A percentile compares a stretch with the other conserved stretches of the same genome.
phyloP scores from a whole-genome alignment of 1,140 invertebrate genomes.

The Ceratoteleas bidentatus region DNA sequence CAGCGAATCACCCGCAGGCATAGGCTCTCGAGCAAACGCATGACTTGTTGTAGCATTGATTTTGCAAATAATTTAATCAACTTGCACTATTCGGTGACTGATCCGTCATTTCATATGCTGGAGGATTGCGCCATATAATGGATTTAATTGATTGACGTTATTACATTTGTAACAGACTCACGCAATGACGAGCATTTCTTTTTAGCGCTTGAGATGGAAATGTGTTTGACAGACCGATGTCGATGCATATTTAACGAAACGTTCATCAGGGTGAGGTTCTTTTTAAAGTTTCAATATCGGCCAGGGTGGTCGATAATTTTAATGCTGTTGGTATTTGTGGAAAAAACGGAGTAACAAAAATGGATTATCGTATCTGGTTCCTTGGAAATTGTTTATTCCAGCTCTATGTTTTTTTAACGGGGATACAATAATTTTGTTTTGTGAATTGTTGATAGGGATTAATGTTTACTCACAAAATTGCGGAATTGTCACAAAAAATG shows the following conservation, averaged over 20 bases:
- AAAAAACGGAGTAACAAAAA: too few relatives aligned
- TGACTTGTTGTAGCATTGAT: slow-evolving; percentile 21
- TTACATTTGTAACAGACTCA: slow-evolving; percentile 29
- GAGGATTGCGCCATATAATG: slow-evolving; percentile 8
- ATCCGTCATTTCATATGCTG: slow-evolving; percentile 23
- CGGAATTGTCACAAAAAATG: too few relatives aligned
- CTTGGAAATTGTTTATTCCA: too few relatives aligned
- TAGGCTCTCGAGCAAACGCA: slow-evolving; percentile 12
- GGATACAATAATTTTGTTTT: too few relatives aligned
- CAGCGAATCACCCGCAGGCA: slow-evolving; percentile 20
- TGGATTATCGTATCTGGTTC: too few relatives aligned
- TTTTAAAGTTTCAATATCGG: too few relatives aligned
- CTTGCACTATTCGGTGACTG: slow-evolving; percentile 20
- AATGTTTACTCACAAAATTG: too few relatives aligned
- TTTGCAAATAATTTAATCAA: slow-evolving; percentile 39
- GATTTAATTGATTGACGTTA: slow-evolving; percentile 35
- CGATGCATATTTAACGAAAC: slow-evolving; percentile 15
- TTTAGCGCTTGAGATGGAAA: slow-evolving; percentile 6
- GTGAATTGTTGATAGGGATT: too few relatives aligned
- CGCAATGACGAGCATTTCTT: not conserved
- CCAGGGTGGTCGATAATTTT: too few relatives aligned
- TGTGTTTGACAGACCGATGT: slow-evolving; percentile 9
- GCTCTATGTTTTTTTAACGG: too few relatives aligned
- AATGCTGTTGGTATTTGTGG: too few relatives aligned
- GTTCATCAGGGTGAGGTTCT: too few relatives aligned